Evolutionary conservation across 2,888 invertebrate species (phyloP), one percentile per base, ranked within the genome.

Genomic region (Mystacides longicornis): DNA sequence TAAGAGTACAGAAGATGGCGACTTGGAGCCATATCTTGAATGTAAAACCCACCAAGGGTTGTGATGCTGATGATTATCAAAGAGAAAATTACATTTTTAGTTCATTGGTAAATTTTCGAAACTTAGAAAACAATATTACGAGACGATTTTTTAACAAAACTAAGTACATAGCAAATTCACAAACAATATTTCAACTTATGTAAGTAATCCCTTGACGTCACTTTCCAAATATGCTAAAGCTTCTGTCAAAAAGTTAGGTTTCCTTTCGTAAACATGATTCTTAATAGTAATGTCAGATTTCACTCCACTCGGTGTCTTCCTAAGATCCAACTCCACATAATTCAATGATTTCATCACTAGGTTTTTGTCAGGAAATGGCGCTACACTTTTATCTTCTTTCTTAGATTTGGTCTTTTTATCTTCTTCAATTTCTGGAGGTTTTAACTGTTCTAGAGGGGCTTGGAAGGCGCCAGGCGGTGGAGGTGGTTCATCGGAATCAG

Each of bases 291-390:
- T n/a, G n/a, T 50, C 21, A 11, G 11, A 37, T 21, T 54, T 33
- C 1, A 31, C 23, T 20, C 51, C 46, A 16, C n/a, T 14, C 1
- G 54, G 50, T 2, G 51, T 51, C 19, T 54, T 76, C 62, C 77
- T 70, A 19, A 72, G 73, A 68, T 76, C 76, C 73, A 77, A 74
- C 65, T 77, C 74, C 56, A 77, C 74, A 59, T 76, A 77, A 62
- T 77, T 77, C 1, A 77, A 67, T 21, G 77, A 76, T 59, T 74
- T 70, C 14, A 75, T 65, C 60, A 77, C 72, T 4, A 77, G 61
- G 20, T 77, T 75, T 52, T 70, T 71, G 61, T 74, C 69, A 19
- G 77, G 77, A 57, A 74, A 77, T 20, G 77, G 77, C 23, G 73
- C 23, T 2, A 55, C 42, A 16, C 11, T 48, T 14, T 19, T 20